Base-by-base conservation (phyloP, 2,797 vertebrate genomes). In the Schizopygopsis malacanthus region DNA sequence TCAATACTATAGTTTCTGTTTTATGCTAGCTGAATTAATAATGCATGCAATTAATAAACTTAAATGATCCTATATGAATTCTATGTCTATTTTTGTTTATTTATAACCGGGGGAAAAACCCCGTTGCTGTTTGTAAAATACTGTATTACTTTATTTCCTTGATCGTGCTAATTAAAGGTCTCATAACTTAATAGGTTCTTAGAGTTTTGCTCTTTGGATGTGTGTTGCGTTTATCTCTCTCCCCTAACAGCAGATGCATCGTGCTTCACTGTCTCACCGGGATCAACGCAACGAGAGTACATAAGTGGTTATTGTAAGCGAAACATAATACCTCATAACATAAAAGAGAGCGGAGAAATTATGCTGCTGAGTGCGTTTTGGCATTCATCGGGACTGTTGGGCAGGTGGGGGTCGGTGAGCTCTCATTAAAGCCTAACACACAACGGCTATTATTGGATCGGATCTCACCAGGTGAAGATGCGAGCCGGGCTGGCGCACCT, bases 401-500 rank as follows among this genome's bases (percentile, higher is more conserved):
- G 85, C 93, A 93, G 93, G 93, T 93, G 93, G 59, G 82, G 75
- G 79, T 84, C 63, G 87, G 76, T 80, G 79, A 81, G 90, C 83
- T 92, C 92, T 91, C 81, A 89, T 92, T 91, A 91, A 91, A 92
- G 93, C 91, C 90, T 90, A 89, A 90, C 91, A 85, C 85, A 78
- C 88, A 81, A 83, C 82, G 89, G 83, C 93, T 91, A 80, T 93
- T 88, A 93, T 88, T 92, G 93, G 93, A 93, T 94, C 92, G 89
- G 89, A 85, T 86, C 90, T 90, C 91, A 91, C 93, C 94, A 94
- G 95, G 94, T 92, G 93, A 94, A 87, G 91, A 86, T 88, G 91
- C 91, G 91, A 92, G 90, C 88, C 90, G 87, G 88, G 90, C 89
- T 88, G 88, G 86, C 85, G 70, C 87, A 90, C 90, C 87, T 88